Conservation (phyloP, 2,797 vertebrate species). For the Karalla daura region DNA sequence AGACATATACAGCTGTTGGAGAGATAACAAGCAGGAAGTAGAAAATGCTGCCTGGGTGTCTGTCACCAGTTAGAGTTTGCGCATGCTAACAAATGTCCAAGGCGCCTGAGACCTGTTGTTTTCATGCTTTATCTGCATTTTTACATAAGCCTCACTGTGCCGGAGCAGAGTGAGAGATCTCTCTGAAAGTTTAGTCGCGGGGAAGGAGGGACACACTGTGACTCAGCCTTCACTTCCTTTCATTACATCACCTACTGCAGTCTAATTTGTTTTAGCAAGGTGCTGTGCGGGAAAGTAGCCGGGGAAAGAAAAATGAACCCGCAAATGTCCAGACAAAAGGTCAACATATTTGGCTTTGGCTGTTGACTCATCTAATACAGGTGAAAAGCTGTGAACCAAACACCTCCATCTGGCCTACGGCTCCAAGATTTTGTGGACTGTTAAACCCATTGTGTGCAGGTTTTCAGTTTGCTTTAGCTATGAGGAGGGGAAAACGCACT, state of each 20-base stretch:
- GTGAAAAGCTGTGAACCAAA: slow-evolving; percentile 33
- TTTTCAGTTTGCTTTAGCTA: slow-evolving; percentile 15
- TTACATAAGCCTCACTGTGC: slow-evolving; percentile 11
- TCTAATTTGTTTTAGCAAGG: slow-evolving; percentile 7
- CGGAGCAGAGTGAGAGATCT: slow-evolving; percentile 12
- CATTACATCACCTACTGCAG: slow-evolving; percentile 2
- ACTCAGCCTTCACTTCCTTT: slow-evolving; percentile 11
- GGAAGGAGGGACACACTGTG: slow-evolving; percentile 3
- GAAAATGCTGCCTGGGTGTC: slow-evolving; percentile 23
- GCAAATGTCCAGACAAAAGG: slow-evolving; percentile 38
- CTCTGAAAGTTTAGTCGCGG: slow-evolving; percentile 11
- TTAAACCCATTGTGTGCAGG: slow-evolving; percentile 10
- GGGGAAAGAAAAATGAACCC: slow-evolving; percentile 16
- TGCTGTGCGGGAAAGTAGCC: background rate
- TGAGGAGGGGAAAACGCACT: background rate
- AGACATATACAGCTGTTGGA: slow-evolving; percentile 27
- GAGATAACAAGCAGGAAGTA: slow-evolving; percentile 27
- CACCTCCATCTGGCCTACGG: slow-evolving; percentile 16
- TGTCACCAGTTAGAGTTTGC: slow-evolving; percentile 24
- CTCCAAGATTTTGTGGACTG: slow-evolving; percentile 15
- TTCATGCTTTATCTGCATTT: slow-evolving; percentile 34
- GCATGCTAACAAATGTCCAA: slow-evolving; percentile 24
- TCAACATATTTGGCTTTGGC: slow-evolving; percentile 29
- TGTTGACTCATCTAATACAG: slow-evolving; percentile 17
- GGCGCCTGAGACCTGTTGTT: slow-evolving; percentile 12